Conservation (phyloP, 2,113 vertebrate species). For the Nematolebias whitei region DNA sequence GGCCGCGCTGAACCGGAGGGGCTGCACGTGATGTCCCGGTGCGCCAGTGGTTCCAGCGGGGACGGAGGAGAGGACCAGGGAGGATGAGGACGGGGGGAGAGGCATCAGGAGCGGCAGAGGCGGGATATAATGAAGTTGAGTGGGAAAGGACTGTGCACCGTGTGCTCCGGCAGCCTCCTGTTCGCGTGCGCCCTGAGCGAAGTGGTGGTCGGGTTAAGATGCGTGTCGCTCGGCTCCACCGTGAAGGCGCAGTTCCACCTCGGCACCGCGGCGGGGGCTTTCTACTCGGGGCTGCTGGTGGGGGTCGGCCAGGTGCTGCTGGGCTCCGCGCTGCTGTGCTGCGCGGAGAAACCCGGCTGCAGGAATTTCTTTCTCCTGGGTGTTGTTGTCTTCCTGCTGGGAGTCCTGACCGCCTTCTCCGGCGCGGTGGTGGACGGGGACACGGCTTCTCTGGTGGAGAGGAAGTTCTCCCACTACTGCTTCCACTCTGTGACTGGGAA, state of each 20-base stretch:
- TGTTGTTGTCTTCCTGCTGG: slow-evolving; percentile 90
- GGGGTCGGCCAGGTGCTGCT: slow-evolving; percentile 87
- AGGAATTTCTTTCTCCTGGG: slow-evolving; percentile 92
- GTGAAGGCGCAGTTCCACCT: slow-evolving; percentile 90
- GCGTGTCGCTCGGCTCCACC: slow-evolving; percentile 88
- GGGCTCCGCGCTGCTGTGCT: slow-evolving; percentile 86
- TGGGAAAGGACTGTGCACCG: slow-evolving; percentile 93
- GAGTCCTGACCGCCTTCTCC: slow-evolving; percentile 92
- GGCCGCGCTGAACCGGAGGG: slow-evolving; percentile 70
- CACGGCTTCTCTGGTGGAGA: slow-evolving; percentile 90
- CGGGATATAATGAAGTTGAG: slow-evolving; percentile 96
- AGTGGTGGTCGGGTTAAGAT: slow-evolving; percentile 91
- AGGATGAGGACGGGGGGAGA: slow-evolving; percentile 86
- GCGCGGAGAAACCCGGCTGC: slow-evolving; percentile 83
- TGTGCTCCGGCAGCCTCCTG: slow-evolving; percentile 91
- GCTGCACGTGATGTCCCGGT: slow-evolving; percentile 74
- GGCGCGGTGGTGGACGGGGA: slow-evolving; percentile 96
- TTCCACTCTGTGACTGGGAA: slow-evolving; percentile 72
- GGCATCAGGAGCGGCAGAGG: slow-evolving; percentile 82
- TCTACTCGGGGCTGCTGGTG: slow-evolving; percentile 92
- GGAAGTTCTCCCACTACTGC: slow-evolving; percentile 93
- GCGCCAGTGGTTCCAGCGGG: slow-evolving; percentile 77
- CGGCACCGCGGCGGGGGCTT: slow-evolving; percentile 88
- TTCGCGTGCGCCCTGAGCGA: slow-evolving; percentile 92
- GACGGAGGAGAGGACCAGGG: slow-evolving; percentile 84